These are phyloP conservation scores for Gonatopus flavifemur DNA, from an alignment of 1,140 invertebrate genomes.

Conservation along the genomic window DNA sequence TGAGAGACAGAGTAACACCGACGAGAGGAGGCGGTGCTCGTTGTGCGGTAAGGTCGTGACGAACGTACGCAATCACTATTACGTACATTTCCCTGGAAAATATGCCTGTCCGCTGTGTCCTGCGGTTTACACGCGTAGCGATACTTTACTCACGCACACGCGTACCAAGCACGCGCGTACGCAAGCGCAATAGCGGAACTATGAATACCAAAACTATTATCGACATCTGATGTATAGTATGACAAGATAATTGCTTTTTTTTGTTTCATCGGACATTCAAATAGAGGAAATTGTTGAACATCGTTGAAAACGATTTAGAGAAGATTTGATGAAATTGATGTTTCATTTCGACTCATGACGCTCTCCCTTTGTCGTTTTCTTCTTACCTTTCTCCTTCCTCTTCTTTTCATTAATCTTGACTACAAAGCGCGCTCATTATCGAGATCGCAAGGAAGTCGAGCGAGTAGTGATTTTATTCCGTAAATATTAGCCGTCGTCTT, in stretches of 20 bases:
- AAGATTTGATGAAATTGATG: too few relatives aligned
- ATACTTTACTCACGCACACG: conserved; percentile 66
- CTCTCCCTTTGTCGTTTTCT: neutral
- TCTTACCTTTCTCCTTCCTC: neutral
- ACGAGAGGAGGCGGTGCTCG: conserved; percentile 66
- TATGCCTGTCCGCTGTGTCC: conserved; percentile 66
- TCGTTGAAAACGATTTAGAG: too few relatives aligned
- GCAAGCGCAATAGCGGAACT: conserved; percentile 24
- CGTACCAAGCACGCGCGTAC: conserved; percentile 65
- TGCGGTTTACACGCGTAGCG: conserved; percentile 67
- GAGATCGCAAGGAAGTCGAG: too few relatives aligned
- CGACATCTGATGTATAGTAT: too few relatives aligned
- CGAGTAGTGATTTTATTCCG: conserved; percentile 10
- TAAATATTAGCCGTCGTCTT: conserved; percentile 20
- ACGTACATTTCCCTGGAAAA: conserved; percentile 68
- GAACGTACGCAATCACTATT: conserved; percentile 70
- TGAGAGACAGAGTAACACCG: conserved; percentile 64
- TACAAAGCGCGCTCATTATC: conserved; percentile 8
- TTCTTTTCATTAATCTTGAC: neutral
- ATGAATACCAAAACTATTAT: conserved; percentile 5
- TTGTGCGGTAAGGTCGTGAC: conserved; percentile 70
- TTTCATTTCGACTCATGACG: too few relatives aligned
- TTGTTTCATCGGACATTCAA: too few relatives aligned
- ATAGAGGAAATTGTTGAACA: too few relatives aligned
- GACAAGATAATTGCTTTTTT: too few relatives aligned